These are phyloP conservation scores for Autographa gamma DNA, from an alignment of 2,888 invertebrate species.

Conservation along the genomic window DNA sequence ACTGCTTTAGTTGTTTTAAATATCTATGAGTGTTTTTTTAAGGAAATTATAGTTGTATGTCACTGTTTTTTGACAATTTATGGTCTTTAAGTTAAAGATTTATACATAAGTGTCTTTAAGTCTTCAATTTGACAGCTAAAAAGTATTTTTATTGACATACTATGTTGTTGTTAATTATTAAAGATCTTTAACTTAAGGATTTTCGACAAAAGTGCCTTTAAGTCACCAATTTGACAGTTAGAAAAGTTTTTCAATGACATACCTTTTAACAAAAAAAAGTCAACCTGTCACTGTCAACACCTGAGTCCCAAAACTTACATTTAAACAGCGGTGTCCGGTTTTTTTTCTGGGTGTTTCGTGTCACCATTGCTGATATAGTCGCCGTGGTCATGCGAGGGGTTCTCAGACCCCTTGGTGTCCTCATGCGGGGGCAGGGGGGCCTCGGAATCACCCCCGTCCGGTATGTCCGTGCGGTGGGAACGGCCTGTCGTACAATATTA, in stretches of 20 bases:
- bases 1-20: not conserved
- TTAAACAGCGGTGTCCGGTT: conserved; percentile 87
- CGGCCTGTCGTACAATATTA: conserved; percentile 89
- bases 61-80: not conserved
- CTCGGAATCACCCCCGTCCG: conserved; percentile 90
- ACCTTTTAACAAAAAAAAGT: too few species aligned
- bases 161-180: too few species aligned
- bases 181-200: too few species aligned
- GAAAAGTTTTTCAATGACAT: too few species aligned
- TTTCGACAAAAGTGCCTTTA: too few species aligned
- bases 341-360: conserved; percentile 85
- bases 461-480: conserved; percentile 89
- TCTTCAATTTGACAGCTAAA: too few species aligned
- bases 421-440: conserved; percentile 90
- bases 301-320: conserved; percentile 62
- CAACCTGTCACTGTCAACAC: not conserved
- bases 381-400: conserved; percentile 89
- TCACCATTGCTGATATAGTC: conserved; percentile 89
- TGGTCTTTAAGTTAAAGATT: not conserved
- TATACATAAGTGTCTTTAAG: too few species aligned
- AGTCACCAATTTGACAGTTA: too few species aligned
- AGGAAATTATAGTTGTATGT: not conserved
- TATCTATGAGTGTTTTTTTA: not conserved
- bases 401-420: conserved; percentile 89
- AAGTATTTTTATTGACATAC: too few species aligned